phyloP scores from a whole-genome alignment of 2,888 invertebrate species.

The Ferrisia virgata region DNA sequence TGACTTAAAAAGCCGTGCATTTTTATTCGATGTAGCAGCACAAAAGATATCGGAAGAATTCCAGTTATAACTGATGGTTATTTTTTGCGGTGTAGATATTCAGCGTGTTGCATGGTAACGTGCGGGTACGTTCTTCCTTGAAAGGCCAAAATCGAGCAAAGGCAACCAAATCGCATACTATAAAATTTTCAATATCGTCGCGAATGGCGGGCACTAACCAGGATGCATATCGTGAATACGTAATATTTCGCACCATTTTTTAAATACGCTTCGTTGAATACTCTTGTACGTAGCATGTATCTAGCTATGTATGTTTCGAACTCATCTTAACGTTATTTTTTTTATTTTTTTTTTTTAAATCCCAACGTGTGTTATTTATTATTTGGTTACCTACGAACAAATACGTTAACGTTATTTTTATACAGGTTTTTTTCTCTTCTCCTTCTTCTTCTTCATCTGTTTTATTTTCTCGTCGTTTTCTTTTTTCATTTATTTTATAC shows the following conservation, averaged over 20 bases:
- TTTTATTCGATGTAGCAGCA: background rate
- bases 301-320: no score
- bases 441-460: background rate
- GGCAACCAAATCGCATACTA: background rate
- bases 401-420: background rate
- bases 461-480: background rate
- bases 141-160: background rate
- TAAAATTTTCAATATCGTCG: background rate
- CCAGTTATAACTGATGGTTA: conserved; percentile 15
- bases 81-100: background rate
- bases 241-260: background rate
- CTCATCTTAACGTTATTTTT: background rate
- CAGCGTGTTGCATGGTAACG: background rate
- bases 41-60: conserved; percentile 23
- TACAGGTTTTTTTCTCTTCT: no score
- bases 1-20: conserved; percentile 16
- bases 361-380: background rate
- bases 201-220: background rate
- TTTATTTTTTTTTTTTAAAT: no score
- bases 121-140: background rate
- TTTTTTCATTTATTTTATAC: no score
- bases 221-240: background rate
- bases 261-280: background rate
- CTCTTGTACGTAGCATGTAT: background rate
- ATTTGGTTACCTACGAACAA: background rate